These are phyloP conservation scores for Apantesis nais DNA, from an alignment of 2,888 invertebrate species.

Conservation along the genomic window DNA sequence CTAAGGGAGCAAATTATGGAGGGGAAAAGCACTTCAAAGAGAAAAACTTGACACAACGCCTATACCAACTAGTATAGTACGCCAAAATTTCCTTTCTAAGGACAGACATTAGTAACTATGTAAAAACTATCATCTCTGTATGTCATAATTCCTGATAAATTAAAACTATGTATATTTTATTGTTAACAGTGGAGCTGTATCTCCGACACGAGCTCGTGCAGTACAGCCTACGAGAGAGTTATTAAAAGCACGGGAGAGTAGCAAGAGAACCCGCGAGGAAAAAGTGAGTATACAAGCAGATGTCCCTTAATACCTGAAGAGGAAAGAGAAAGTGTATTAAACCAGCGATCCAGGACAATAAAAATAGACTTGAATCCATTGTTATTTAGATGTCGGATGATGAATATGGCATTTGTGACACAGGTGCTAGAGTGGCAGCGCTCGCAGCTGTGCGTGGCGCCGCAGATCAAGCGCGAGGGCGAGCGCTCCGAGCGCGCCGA, in stretches of 20 bases:
- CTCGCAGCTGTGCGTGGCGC: conserved; percentile 76
- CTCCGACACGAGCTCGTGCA: conserved; percentile 79
- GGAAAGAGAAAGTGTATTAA: neutral
- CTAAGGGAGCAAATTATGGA: too few species aligned
- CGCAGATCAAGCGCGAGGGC: conserved; percentile 65
- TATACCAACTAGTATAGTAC: too few species aligned
- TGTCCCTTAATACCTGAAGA: neutral
- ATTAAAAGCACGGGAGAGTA: conserved; percentile 80
- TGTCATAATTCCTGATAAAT: too few species aligned
- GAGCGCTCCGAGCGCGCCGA: conserved; percentile 73
- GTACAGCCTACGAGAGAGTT: conserved; percentile 76
- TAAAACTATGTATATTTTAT: neutral
- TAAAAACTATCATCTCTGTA: too few species aligned
- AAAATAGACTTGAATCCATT: neutral
- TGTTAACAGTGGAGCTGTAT: conserved; percentile 82
- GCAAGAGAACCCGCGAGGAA: conserved; percentile 82
- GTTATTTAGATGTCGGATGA: neutral
- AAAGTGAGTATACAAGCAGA: conserved; percentile 61
- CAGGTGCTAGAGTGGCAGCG: conserved; percentile 85
- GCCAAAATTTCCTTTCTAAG: too few species aligned
- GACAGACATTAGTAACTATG: too few species aligned
- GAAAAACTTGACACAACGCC: too few species aligned
- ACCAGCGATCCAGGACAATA: too few species aligned
- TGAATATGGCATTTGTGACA: neutral
- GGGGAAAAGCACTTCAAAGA: too few species aligned